Evolutionary conservation across 2,797 vertebrate species (phyloP).

Genomic region (Schizopygopsis pylzovi): DNA sequence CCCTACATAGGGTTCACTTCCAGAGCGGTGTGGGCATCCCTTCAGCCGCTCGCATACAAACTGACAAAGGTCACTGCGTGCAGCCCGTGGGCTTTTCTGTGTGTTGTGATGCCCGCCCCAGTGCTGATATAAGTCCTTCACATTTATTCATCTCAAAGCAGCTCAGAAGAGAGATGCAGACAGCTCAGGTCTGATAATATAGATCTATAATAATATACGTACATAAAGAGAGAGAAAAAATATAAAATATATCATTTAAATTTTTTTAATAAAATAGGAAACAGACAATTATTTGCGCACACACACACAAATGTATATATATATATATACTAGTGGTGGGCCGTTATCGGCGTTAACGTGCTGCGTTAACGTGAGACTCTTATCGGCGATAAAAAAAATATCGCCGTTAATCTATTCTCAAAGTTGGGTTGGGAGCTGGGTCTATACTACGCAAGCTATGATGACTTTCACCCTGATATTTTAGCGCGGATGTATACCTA

Average conservation of each 20-base stretch:
- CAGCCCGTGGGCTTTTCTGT: constrained; percentile 8
- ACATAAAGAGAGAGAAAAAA: neutral
- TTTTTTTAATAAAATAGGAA: too few relatives aligned
- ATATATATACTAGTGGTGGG: too few relatives aligned
- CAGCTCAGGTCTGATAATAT: constrained; percentile 6
- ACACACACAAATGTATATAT: too few relatives aligned
- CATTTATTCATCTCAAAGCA: constrained; percentile 69
- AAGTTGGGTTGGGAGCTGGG: too few relatives aligned
- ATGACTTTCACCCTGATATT: too few relatives aligned
- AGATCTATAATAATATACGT: neutral
- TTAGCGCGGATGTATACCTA: too few relatives aligned
- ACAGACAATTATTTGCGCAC: too few relatives aligned
- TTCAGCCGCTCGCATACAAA: neutral
- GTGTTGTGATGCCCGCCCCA: neutral
- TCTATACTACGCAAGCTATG: too few relatives aligned
- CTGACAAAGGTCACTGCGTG: constrained; percentile 23
- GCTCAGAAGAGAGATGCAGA: constrained; percentile 57
- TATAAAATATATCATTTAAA: neutral
- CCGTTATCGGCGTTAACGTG: too few relatives aligned
- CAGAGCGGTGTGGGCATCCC: neutral
- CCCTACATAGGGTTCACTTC: constrained; percentile 21
- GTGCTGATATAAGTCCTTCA: constrained; percentile 12
- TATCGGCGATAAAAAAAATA: too few relatives aligned
- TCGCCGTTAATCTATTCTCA: too few relatives aligned
- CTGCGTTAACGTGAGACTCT: too few relatives aligned